Percentiles rank a stretch among this genome's conserved stretches.
Conservation (phyloP, 2,888 invertebrate genomes). For the Dione juno region DNA sequence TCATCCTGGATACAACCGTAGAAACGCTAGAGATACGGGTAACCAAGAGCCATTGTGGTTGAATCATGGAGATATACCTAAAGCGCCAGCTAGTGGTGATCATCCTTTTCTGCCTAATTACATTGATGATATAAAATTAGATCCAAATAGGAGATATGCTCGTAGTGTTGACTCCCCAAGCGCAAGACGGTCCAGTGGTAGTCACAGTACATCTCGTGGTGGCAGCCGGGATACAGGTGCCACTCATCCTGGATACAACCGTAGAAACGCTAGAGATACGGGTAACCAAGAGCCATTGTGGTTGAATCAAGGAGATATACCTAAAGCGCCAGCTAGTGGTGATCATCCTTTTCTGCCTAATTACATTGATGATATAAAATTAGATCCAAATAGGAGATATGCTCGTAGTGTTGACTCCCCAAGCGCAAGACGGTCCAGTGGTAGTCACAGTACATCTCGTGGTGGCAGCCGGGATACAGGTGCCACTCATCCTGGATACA, state of each 20-base stretch:
- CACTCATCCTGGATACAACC: too few relatives aligned
- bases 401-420: constrained; percentile 55
- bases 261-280: too few relatives aligned
- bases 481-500: constrained; percentile 59
- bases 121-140: constrained; percentile 53
- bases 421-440: constrained; percentile 54
- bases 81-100: constrained; percentile 51
- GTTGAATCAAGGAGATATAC: constrained; percentile 49
- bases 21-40: constrained; percentile 45
- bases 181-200: constrained; percentile 53
- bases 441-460: constrained; percentile 50
- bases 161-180: constrained; percentile 56
- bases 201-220: constrained; percentile 49
- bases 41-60: constrained; percentile 49
- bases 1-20: too few relatives aligned
- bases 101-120: constrained; percentile 46
- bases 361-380: constrained; percentile 52
- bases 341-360: constrained; percentile 51
- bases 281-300: constrained; percentile 48
- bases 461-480: constrained; percentile 55
- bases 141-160: constrained; percentile 51
- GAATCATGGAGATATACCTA: constrained; percentile 47
- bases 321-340: constrained; percentile 50
- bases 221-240: constrained; percentile 50
- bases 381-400: constrained; percentile 51